Evolutionary conservation across 2,888 invertebrate genomes (phyloP), one percentile per base, ranked within the genome.

Genomic region (Halocaridina rubra): DNA sequence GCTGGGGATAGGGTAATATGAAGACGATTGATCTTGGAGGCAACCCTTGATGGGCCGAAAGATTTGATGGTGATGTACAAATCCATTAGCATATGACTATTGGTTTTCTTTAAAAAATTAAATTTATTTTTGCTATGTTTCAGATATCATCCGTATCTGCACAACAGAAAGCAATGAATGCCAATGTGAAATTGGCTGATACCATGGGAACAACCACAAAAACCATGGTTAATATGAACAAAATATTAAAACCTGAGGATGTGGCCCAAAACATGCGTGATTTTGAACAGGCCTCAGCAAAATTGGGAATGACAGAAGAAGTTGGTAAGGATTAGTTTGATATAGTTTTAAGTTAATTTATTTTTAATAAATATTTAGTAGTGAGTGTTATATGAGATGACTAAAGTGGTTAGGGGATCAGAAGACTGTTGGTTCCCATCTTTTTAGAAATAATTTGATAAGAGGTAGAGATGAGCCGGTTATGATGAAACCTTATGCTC

Each of bases 261-360:
- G 93, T 97, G 13, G 95, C 95, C 1, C 94, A 94, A 89, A 95
- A 95, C 88, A 94, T 97, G 93, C 94, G 95, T 89, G 95, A 95
- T 10, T 98, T 98, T 91, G 94, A 94, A 90, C 94, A 94, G 90
- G 96, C 96, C 46, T 94, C 94, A 89, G 95, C 95, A 91, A 96
- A 95, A 90, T 96, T 98, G 96, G 96, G 95, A 89, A 97, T 98
- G 96, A 96, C 96, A 0, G 97, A 98, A 92, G 98, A 98, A 92
- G 96, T 97, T 95, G 96, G 96, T 96, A 92, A 92, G 94, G 92
- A 16, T 30, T 46, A 0, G 24, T 22, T 32, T 22, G 8, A 8
- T 39, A 13, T 39, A 13, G 7, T 39, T 39, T 7, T 8, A 39
- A 13, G 7, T 39, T 8, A 13, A 8, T 39, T 8, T 39, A 8